Conservation (phyloP, 2,888 invertebrate species). For the Plebejus melissa region DNA sequence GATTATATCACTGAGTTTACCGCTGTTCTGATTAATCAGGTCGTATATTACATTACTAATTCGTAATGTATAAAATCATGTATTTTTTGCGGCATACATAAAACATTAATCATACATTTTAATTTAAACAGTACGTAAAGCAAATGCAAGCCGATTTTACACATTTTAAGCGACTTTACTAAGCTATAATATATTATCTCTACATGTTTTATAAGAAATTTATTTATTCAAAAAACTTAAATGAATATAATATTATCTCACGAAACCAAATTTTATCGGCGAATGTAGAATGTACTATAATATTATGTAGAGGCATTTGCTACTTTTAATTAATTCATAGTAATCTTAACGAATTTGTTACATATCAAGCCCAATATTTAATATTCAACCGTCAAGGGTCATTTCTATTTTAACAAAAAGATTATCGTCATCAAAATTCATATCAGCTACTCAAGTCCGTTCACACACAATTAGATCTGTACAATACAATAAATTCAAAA, state of each 20-base stretch:
- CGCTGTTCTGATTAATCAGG: not conserved
- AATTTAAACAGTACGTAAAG: not conserved
- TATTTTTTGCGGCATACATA: not conserved
- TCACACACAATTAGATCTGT: conserved; percentile 77
- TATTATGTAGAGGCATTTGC: not conserved
- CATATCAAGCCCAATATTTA: conserved; percentile 14
- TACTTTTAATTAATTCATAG: not conserved
- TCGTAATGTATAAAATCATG: not conserved
- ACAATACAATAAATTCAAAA: conserved; percentile 70
- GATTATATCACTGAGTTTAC: not conserved
- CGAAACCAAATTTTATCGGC: too few species aligned
- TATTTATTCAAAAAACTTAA: too few species aligned
- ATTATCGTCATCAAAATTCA: conserved; percentile 60
- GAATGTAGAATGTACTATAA: too few species aligned
- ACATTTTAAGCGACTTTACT: not conserved
- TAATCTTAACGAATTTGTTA: not conserved
- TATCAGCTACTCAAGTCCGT: conserved; percentile 50
- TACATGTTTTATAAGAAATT: too few species aligned
- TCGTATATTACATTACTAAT: not conserved
- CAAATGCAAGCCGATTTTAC: not conserved
- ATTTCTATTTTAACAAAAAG: conserved; percentile 2
- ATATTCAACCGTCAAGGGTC: not conserved
- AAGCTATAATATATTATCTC: not conserved
- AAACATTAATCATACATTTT: not conserved
- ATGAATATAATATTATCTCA: too few species aligned